Evolutionary conservation across 1,140 invertebrate species (phyloP).

Genomic region (Pseudomyrmex pallidus): DNA sequence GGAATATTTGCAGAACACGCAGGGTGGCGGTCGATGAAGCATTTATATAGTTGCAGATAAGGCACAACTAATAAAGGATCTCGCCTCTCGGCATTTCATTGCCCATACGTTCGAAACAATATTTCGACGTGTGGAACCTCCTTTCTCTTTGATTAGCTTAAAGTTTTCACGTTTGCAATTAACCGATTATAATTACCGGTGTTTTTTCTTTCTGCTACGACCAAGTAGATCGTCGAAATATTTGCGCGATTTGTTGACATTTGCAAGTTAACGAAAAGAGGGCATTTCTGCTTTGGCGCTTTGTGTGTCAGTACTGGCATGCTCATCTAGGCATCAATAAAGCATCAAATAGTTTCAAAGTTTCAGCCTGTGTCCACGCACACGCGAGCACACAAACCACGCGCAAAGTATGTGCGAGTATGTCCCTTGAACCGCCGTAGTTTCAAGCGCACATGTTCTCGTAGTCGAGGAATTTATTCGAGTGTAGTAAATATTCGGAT

Average conservation of each 20-base stretch:
- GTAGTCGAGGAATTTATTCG: slow-evolving; percentile 43
- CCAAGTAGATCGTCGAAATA: slow-evolving; percentile 37
- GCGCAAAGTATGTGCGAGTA: slow-evolving; percentile 37
- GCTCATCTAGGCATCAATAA: slow-evolving; percentile 44
- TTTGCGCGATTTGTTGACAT: slow-evolving; percentile 6
- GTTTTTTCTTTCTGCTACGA: neutral
- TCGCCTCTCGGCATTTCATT: slow-evolving; percentile 13
- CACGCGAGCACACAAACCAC: slow-evolving; percentile 27
- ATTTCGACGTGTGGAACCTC: slow-evolving; percentile 9
- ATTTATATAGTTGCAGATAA: slow-evolving; percentile 45
- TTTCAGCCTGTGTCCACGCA: slow-evolving; percentile 26
- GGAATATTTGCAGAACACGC: slow-evolving; percentile 11
- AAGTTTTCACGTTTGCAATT: neutral
- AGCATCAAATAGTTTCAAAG: slow-evolving; percentile 59
- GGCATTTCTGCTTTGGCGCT: slow-evolving; percentile 32
- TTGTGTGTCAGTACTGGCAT: slow-evolving; percentile 10
- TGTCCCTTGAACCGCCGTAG: slow-evolving; percentile 26
- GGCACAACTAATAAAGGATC: neutral
- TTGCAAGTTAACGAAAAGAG: slow-evolving; percentile 35
- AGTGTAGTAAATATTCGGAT: neutral
- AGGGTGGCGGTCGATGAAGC: neutral
- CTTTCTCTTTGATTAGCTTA: neutral
- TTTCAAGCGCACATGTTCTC: slow-evolving; percentile 29
- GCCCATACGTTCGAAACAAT: neutral
- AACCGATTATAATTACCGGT: slow-evolving; percentile 19